Evolutionary conservation across 2,113 vertebrate species (phyloP).

Genomic region (Lichenostomus cassidix): DNA sequence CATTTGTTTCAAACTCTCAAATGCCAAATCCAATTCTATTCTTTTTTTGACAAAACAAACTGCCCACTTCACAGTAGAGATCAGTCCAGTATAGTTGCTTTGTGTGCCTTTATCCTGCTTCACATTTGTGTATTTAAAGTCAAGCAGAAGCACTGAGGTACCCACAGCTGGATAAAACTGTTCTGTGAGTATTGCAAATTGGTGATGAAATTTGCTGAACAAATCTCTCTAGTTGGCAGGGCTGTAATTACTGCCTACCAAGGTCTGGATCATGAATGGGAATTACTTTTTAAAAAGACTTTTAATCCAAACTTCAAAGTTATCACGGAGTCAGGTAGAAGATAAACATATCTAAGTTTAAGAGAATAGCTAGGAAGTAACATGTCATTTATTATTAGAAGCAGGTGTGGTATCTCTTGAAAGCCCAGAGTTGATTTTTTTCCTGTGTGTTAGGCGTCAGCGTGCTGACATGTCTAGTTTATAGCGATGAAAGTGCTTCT

Average conservation of each 20-base stretch:
- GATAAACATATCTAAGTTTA: not conserved
- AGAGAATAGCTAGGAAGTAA: constrained; percentile 13
- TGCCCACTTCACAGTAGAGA: not conserved
- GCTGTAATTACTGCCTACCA: not conserved
- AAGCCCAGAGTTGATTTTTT: not conserved
- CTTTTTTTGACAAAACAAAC: constrained; percentile 27
- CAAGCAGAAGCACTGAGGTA: not conserved
- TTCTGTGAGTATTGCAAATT: not conserved
- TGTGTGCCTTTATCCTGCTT: not conserved
- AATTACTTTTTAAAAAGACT: not conserved
- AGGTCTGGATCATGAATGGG: not conserved
- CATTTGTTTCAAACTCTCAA: not conserved
- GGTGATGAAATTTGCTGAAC: not conserved
- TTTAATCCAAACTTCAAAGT: not conserved
- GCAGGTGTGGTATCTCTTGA: constrained; percentile 12
- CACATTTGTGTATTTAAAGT: not conserved
- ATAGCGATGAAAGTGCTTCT: constrained; percentile 10
- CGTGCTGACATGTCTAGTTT: not conserved
- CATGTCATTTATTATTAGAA: constrained; percentile 17
- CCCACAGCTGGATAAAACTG: not conserved
- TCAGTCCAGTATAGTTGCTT: not conserved
- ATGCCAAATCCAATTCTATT: not conserved
- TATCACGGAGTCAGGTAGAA: not conserved
- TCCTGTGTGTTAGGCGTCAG: not conserved
- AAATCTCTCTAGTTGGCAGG: not conserved